Conservation (phyloP, 2,888 invertebrate genomes). For the Protula sp. region DNA sequence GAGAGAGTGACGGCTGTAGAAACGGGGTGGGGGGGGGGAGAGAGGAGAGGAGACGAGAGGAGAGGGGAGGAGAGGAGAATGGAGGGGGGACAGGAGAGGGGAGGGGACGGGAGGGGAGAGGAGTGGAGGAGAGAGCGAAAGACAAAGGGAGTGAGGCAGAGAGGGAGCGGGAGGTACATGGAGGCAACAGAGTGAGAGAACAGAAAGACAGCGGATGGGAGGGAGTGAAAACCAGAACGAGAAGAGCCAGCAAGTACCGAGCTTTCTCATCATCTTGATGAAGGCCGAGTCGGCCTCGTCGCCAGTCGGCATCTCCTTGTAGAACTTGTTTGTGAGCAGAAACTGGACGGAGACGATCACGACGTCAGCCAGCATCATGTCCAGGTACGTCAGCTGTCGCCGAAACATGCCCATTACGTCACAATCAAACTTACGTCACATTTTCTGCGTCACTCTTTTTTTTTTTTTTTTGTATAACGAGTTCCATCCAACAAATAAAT, state of each 20-base stretch:
- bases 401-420: neutral
- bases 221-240: neutral
- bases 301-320: constrained; percentile 5
- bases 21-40: neutral
- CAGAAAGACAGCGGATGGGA: neutral
- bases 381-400: constrained; percentile 8
- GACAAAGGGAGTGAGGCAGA: neutral
- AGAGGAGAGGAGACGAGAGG: neutral
- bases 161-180: neutral
- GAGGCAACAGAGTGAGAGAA: neutral
- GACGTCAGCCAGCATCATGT: constrained; percentile 6
- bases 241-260: too few species aligned
- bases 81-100: neutral
- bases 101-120: neutral
- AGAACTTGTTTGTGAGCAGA: constrained; percentile 6
- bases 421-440: too few species aligned
- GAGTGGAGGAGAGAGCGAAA: neutral
- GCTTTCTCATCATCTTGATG: constrained; percentile 4
- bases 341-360: constrained; percentile 14
- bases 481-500: too few species aligned
- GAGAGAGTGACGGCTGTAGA: too few species aligned
- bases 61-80: neutral
- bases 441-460: too few species aligned
- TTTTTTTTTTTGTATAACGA: too few species aligned
- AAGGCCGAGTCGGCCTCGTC: constrained; percentile 5